Evolutionary conservation across 2,113 vertebrate species (phyloP).

Genomic region (Labeo catla): DNA sequence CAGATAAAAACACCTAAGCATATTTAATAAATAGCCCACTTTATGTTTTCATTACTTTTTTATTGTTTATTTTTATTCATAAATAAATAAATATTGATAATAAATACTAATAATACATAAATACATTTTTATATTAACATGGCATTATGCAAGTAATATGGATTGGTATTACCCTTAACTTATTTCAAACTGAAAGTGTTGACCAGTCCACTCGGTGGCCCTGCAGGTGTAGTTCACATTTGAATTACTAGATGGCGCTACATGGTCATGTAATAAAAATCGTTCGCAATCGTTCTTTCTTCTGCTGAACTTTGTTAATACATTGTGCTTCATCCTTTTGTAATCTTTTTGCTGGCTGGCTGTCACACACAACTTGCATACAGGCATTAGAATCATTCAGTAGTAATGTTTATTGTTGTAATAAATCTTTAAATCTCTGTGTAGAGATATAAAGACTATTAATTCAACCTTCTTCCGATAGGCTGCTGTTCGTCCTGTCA

Average conservation of each 20-base stretch:
- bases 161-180: background rate
- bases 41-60: background rate
- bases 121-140: background rate
- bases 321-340: background rate
- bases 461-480: background rate
- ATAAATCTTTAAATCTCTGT: background rate
- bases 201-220: background rate
- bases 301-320: background rate
- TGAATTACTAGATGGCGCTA: slow-evolving; percentile 75
- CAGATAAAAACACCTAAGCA: background rate
- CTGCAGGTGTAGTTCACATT: slow-evolving; percentile 50
- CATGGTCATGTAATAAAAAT: slow-evolving; percentile 36
- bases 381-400: background rate
- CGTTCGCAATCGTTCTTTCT: background rate
- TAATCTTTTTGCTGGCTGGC: background rate
- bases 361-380: background rate
- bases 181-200: background rate
- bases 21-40: background rate
- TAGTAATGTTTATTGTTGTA: background rate
- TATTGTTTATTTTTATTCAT: background rate
- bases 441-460: background rate
- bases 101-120: no score
- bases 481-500: background rate
- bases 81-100: background rate
- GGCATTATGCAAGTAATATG: background rate